Evolutionary conservation across 2,797 vertebrate genomes (phyloP).

Genomic region (Crocodylus rhombifer): DNA sequence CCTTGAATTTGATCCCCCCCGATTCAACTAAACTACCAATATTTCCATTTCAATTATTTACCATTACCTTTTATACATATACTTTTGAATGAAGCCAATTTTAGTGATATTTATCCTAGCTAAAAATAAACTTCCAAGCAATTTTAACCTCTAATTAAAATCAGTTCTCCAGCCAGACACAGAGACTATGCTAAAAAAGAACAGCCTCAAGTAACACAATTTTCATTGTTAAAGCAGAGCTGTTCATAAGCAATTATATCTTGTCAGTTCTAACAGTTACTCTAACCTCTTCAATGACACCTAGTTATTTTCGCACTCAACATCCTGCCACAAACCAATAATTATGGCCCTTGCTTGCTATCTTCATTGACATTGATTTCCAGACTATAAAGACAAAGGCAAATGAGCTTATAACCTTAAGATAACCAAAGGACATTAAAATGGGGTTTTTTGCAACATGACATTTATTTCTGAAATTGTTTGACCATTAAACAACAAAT

Average conservation of each 20-base stretch:
- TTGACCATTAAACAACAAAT: constrained; percentile 44
- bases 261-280: constrained; percentile 80
- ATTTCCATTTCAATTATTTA: constrained; percentile 50
- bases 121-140: constrained; percentile 58
- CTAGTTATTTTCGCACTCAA: constrained; percentile 73
- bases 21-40: constrained; percentile 1
- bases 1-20: background rate
- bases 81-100: constrained; percentile 44
- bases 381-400: constrained; percentile 52
- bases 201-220: constrained; percentile 48
- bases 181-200: constrained; percentile 51
- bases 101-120: constrained; percentile 54
- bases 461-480: constrained; percentile 64
- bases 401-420: constrained; percentile 68
- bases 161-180: constrained; percentile 44
- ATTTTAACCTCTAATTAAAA: constrained; percentile 70
- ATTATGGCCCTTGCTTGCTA: constrained; percentile 63
- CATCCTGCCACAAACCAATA: constrained; percentile 59
- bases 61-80: constrained; percentile 20
- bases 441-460: constrained; percentile 54
- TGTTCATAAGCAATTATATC: constrained; percentile 80
- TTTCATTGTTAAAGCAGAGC: constrained; percentile 63
- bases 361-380: constrained; percentile 46
- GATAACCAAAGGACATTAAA: constrained; percentile 54
- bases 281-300: constrained; percentile 81